A percentile compares a stretch with the other conserved stretches of the same genome.
Conservation (phyloP, 2,113 vertebrate species). For the Megaceryle maxima region DNA sequence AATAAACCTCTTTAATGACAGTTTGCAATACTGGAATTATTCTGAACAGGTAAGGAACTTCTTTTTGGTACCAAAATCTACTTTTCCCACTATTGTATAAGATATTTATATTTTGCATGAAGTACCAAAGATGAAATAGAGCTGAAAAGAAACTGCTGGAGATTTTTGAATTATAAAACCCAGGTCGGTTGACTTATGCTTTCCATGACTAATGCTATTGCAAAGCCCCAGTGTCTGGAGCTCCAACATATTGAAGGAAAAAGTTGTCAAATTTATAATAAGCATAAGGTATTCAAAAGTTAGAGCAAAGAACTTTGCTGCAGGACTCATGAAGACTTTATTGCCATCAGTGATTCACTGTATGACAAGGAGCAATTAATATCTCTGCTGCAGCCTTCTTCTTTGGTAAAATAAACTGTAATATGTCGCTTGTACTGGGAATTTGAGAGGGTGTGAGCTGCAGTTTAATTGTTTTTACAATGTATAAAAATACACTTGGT, state of each 20-base stretch:
- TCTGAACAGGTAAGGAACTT: not conserved
- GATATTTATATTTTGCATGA: not conserved
- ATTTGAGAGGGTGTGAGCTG: not conserved
- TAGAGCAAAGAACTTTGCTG: not conserved
- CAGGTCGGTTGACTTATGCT: not conserved
- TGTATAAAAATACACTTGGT: not conserved
- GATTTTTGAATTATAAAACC: not conserved
- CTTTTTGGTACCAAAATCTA: not conserved
- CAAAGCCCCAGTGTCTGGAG: not conserved
- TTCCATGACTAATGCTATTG: not conserved
- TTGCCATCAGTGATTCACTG: not conserved
- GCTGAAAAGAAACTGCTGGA: not conserved
- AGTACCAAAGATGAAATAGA: not conserved
- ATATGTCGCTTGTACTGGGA: not conserved
- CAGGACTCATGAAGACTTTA: not conserved
- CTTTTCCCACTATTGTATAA: not conserved
- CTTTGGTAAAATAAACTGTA: not conserved
- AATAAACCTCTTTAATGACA: not conserved
- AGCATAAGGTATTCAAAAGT: not conserved
- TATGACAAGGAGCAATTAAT: not conserved
- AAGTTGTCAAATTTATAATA: not conserved
- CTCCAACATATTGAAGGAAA: not conserved
- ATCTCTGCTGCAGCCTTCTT: not conserved
- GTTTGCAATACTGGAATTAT: not conserved
- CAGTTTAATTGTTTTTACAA: not conserved